These are phyloP conservation scores for Gila orcuttii DNA, from an alignment of 2,113 vertebrate species.

Conservation along the genomic window DNA sequence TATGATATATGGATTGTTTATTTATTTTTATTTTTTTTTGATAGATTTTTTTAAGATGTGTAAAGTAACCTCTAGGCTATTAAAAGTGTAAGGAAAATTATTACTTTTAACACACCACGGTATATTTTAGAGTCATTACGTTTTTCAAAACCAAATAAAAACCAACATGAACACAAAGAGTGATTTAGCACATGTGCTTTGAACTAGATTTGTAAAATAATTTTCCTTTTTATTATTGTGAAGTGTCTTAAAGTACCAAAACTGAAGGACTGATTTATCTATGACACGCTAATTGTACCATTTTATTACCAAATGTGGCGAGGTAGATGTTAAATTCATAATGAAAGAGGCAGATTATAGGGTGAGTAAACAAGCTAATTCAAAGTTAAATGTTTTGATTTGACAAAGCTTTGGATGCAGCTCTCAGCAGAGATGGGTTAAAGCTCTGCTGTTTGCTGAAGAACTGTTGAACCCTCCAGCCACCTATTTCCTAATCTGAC, in stretches of 20 bases:
- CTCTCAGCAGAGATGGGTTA: constrained; percentile 7
- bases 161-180: no score
- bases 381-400: constrained; percentile 20
- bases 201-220: no score
- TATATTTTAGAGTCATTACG: no score
- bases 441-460: constrained; percentile 6
- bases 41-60: no score
- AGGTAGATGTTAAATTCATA: neutral
- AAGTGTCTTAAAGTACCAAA: neutral
- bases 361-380: constrained; percentile 10
- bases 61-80: no score
- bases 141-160: no score
- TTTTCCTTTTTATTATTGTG: neutral
- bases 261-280: neutral
- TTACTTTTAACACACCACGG: no score
- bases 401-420: neutral
- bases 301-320: neutral
- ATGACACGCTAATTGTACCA: neutral
- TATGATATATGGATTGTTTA: no score
- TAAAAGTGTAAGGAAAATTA: no score
- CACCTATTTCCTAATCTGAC: constrained; percentile 48
- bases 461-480: constrained; percentile 46
- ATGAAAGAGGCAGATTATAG: neutral
- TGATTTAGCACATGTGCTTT: no score
- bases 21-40: no score